Conservation (phyloP, 2,888 invertebrate species). For the Eristalis pertinax region DNA sequence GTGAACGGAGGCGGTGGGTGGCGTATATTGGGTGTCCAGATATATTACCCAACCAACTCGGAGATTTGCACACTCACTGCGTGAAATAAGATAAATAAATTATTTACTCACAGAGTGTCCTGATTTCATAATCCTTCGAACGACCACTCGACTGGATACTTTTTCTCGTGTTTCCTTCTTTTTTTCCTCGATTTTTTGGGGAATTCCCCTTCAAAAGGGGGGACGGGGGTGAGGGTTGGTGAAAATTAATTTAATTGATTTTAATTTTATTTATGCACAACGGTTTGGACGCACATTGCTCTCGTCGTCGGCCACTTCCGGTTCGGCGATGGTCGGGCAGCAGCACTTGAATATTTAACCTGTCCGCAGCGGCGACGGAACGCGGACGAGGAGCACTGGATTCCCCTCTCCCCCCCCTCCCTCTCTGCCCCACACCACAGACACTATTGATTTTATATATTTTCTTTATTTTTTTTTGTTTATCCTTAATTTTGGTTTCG, state of each 20-base stretch:
- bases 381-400: neutral
- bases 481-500: slow-evolving; percentile 18
- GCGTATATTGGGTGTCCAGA: neutral
- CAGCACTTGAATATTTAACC: slow-evolving; percentile 25
- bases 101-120: slow-evolving; percentile 48
- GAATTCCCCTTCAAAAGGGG: neutral
- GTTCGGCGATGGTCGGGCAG: neutral
- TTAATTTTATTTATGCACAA: slow-evolving; percentile 19
- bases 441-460: slow-evolving; percentile 65
- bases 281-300: neutral
- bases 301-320: slow-evolving; percentile 16
- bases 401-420: slow-evolving; percentile 26
- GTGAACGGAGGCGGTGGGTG: neutral
- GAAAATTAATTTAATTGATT: slow-evolving; percentile 7
- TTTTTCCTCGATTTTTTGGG: neutral
- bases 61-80: slow-evolving; percentile 15
- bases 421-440: slow-evolving; percentile 40
- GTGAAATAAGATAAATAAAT: slow-evolving; percentile 28
- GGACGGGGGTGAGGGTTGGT: neutral
- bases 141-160: neutral
- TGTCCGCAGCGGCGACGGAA: slow-evolving; percentile 10
- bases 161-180: too few species aligned
- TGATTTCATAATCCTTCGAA: slow-evolving; percentile 47
- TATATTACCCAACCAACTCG: slow-evolving; percentile 42
- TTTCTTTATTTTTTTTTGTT: neutral